phyloP scores from a whole-genome alignment of 2,888 invertebrate species.

The Caenorhabditis sp. region DNA sequence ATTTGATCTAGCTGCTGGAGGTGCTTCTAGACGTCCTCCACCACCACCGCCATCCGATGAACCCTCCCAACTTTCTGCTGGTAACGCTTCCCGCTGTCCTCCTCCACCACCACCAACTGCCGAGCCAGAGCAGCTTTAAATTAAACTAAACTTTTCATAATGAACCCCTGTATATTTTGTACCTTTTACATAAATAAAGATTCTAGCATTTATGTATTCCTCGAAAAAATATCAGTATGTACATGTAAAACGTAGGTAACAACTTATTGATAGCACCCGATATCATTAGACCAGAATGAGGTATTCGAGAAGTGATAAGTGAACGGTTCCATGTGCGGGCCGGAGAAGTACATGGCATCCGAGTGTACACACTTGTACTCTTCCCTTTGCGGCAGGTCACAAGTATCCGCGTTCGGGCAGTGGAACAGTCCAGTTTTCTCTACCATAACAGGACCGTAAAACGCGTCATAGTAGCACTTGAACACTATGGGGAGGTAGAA shows the following conservation, averaged over 20 bases:
- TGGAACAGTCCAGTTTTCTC: neutral
- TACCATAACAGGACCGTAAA: constrained; percentile 35
- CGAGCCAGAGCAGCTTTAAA: neutral
- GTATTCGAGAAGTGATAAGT: constrained; percentile 42
- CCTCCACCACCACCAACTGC: too few relatives aligned
- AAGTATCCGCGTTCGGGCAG: constrained; percentile 56
- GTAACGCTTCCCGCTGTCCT: too few relatives aligned
- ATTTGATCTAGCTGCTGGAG: too few relatives aligned
- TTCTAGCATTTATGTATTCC: too few relatives aligned
- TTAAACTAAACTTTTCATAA: too few relatives aligned
- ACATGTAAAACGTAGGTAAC: too few relatives aligned
- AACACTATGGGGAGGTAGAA: constrained; percentile 57
- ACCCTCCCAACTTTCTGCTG: too few relatives aligned
- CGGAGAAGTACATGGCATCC: constrained; percentile 48
- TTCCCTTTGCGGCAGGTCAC: constrained; percentile 51
- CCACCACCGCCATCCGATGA: neutral
- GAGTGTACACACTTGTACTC: constrained; percentile 54
- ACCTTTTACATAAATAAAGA: too few relatives aligned
- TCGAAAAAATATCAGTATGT: too few relatives aligned
- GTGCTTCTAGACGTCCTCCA: too few relatives aligned
- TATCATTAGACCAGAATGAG: constrained; percentile 2
- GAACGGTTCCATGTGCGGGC: constrained; percentile 51
- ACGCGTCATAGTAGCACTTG: constrained; percentile 58
- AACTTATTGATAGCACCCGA: constrained; percentile 41
- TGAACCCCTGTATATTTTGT: too few relatives aligned